Evolutionary conservation across 2,113 vertebrate genomes (phyloP), one percentile per base, ranked within the genome.

Genomic region (Prunella fulvescens): DNA sequence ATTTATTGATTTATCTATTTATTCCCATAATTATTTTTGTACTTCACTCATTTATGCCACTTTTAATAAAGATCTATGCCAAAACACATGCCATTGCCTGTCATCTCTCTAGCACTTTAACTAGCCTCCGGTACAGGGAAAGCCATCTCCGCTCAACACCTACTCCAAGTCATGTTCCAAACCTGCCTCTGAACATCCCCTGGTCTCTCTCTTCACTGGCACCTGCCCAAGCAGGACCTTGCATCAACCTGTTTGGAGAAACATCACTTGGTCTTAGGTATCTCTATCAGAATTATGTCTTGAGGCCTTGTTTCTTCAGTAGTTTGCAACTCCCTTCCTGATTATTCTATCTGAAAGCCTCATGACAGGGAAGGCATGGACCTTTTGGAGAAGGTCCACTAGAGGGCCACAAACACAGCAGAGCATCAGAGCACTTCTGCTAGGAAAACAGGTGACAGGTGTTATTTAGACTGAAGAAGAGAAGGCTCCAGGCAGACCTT

Each of bases 241-340:
- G 1, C 4, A 11, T 0, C 2, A 31, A 3, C 0, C 3, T 7
- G 1, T 31, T 31, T 2, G 0, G 1, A 22, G 6, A 14, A 23
- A 9, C 2, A 4, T 8, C 1, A 4, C 3, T 7, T 0, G 0
- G 1, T 17, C 0, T 26, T 12, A 0, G 0, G 1, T 8, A 17
- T 14, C 0, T 2, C 11, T 2, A 11, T 4, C 3, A 6, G 0
- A 10, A 1, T 5, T 25, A 4, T 4, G 1, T 20, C 3, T 56
- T 20, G 0, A 0, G 0, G 1, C 3, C 2, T 14, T 9, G 0
- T 48, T 17, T 42, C 2, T 3, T 11, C 0, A 12, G 0, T 12
- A 8, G 2, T 56, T 35, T 42, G 7, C 3, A 19, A 1, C 6
- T 25, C 1, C 1, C 4, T 33, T 28, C 1, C 2, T 0, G 0